These are phyloP conservation scores for Cirrhinus mrigala DNA, from an alignment of 2,797 vertebrate genomes.

Conservation along the genomic window DNA sequence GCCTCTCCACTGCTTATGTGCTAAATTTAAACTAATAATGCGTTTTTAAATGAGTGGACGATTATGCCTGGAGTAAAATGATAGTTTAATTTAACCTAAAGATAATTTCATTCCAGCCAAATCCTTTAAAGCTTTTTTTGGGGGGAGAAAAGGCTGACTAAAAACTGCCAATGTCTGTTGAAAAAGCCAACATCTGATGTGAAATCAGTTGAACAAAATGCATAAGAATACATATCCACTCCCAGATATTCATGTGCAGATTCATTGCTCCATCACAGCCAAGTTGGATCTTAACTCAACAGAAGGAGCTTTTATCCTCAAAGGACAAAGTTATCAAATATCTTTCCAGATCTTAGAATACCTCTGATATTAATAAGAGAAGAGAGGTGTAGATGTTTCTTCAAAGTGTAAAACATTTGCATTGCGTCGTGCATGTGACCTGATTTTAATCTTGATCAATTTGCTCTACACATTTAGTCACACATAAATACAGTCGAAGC, in stretches of 20 bases:
- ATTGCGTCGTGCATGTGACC: constrained; percentile 63
- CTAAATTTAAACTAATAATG: constrained; percentile 32
- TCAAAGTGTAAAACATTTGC: constrained; percentile 53
- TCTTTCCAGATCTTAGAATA: constrained; percentile 3
- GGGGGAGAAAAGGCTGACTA: neutral
- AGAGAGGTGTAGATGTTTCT: constrained; percentile 39
- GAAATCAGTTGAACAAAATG: constrained; percentile 58
- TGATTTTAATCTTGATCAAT: constrained; percentile 63
- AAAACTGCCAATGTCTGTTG: neutral
- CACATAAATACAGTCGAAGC: constrained; percentile 67
- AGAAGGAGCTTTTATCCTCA: neutral
- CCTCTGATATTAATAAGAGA: constrained; percentile 37
- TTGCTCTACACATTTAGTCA: constrained; percentile 68
- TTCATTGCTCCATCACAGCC: neutral
- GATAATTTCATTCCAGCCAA: constrained; percentile 6
- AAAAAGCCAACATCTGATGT: neutral
- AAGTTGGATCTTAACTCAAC: constrained; percentile 1
- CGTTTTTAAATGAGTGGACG: constrained; percentile 37
- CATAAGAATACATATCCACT: constrained; percentile 53
- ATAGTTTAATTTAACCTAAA: constrained; percentile 25
- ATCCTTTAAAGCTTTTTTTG: neutral
- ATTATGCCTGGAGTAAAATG: constrained; percentile 26
- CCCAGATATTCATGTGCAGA: constrained; percentile 53
- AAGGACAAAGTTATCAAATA: neutral
- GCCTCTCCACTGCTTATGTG: constrained; percentile 26